Evolutionary conservation across 2,888 invertebrate species (phyloP), one percentile per base, ranked within the genome.

Genomic region (Rhogogaster chlorosoma): DNA sequence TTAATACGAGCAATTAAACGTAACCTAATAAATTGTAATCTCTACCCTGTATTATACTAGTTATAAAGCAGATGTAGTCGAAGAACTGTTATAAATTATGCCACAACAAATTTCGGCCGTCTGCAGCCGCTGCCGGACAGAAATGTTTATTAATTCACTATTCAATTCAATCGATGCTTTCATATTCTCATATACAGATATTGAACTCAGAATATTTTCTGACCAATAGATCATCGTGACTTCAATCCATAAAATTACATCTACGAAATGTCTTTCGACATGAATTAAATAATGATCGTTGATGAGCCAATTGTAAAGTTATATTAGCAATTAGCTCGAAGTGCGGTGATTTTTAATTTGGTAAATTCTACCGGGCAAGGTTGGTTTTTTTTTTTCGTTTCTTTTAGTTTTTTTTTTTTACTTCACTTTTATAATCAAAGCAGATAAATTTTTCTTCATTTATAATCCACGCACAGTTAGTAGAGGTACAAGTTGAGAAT

Each of bases 1-100:
- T 89, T 89, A 89, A 87, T 87, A 87, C 82, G 73, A 78, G 86
- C 85, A 85, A 86, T 86, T 87, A 88, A 87, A 70, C 77, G 71
- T 86, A 42, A 80, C 80, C 73, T 83, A 78, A 88, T 87, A 87
- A 88, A 88, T 88, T 87, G 84, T 84, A 38, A 75, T 80, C 36
- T 36, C 78, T 12, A 38, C 61, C 77, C 77, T 77, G 49, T 29
- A 71, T 49, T 77, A 42, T 38, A 42, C 38, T 22, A 73, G 42
- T 42, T 42, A 9, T 42, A 29, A 42, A 22, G 73, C 73, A 73
- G 73, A 73, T 42, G 73, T 22, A 42, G 42, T 73, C 22, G 73
- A 73, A 67, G 6, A 67, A 32, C 67, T 10, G 67, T 67, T 32
- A 67, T 67, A 29, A 67, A 12, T 67, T 67, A 67, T 32, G 29